phyloP scores from a whole-genome alignment of 2,888 invertebrate species.

The Drosophila lacicola region DNA sequence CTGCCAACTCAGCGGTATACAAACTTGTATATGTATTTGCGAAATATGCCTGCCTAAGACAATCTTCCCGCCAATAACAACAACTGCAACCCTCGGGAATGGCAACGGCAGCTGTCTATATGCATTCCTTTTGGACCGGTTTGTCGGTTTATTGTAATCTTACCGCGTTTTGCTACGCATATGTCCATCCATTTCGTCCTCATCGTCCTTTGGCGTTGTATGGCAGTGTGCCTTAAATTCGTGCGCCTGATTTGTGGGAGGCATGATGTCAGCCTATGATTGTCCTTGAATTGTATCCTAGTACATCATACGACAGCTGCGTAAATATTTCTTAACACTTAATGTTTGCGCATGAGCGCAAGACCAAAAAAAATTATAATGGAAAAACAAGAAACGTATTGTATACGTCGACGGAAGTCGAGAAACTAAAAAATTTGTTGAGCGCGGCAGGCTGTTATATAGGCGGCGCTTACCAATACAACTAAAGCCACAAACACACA shows the following conservation, averaged over 20 bases:
- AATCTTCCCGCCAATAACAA: neutral
- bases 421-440: constrained; percentile 62
- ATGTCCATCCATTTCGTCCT: constrained; percentile 62
- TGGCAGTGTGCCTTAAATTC: constrained; percentile 64
- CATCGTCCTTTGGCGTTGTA: constrained; percentile 56
- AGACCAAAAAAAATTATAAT: constrained; percentile 4
- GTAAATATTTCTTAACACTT: neutral
- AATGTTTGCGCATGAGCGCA: neutral
- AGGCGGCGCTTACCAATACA: constrained; percentile 17
- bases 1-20: constrained; percentile 52
- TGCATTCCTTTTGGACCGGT: constrained; percentile 32
- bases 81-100: constrained; percentile 40
- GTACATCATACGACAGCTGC: constrained; percentile 7
- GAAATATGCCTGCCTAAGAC: constrained; percentile 12
- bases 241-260: constrained; percentile 75
- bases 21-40: neutral
- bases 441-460: constrained; percentile 56
- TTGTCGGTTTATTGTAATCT: constrained; percentile 17
- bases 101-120: constrained; percentile 35
- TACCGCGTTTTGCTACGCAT: constrained; percentile 79
- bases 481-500: neutral
- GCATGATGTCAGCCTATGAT: constrained; percentile 71
- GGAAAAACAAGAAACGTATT: constrained; percentile 21
- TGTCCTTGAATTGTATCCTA: constrained; percentile 38
- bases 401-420: constrained; percentile 50